Base-by-base conservation (phyloP, 2,113 vertebrate species). In the Gnathonemus echidnorhynchus region DNA sequence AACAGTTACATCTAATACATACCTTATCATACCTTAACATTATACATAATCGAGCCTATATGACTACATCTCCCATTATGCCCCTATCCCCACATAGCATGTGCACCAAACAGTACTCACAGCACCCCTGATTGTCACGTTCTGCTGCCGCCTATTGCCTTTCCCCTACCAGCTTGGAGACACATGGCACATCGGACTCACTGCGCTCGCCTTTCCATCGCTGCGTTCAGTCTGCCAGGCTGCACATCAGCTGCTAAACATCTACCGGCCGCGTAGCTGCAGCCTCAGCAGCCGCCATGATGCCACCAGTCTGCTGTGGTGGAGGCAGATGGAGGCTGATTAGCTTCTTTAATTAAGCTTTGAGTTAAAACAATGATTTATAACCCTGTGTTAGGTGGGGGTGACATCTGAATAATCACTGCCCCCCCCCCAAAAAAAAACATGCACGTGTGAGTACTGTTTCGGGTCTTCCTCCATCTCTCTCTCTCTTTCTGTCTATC, bases 321-420 rank as follows among this genome's bases (percentile, higher is more conserved):
- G 35, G 35, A 39, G 35, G 35, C 35, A 39, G 31, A 35, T 56
- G 48, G 48, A 42, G 49, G n/a, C 50, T 35, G 21, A 87, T 27
- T 53, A 87, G 86, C 15, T 87, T 10, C 27, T 87, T 52, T 87
- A 39, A 53, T 87, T 52, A 87, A 87, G 50, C 31, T 87, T 52
- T 53, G 83, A 48, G 45, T 39, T 87, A 53, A 53, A 87, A 50
- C 50, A n/a, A 85, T 85, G 74, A 80, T 80, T 80, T 80, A 39
- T 17, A 35, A 80, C 35, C 13, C 74, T 19, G 74, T 80, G 74
- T 80, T 80, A 80, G 35, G 35, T 80, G 74, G 35, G 35, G 74
- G 74, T 80, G 35, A 70, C 27, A 42, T 80, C 74, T 39, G 74
- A 39, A 42, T 80, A 80, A 80, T 85, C 83, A 85, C 24, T 45